A percentile compares a stretch with the other conserved stretches of the same genome.
These are phyloP conservation scores for Oenanthe oenanthe DNA, from an alignment of 2,113 vertebrate genomes.

Conservation along the genomic window DNA sequence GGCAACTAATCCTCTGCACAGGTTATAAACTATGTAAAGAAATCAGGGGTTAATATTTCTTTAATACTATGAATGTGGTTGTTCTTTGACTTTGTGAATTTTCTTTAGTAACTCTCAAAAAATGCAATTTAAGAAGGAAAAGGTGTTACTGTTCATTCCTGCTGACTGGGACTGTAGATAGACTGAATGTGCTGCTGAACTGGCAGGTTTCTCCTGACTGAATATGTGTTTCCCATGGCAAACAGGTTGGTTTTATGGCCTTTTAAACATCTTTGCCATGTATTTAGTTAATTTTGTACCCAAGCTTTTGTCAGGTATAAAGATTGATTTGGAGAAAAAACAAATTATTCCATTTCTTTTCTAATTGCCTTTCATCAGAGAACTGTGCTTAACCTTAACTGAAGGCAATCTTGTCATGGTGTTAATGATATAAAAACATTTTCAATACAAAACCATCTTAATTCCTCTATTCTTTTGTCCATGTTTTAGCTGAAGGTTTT, in stretches of 20 bases:
- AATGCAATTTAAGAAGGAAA: background rate
- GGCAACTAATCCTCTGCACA: background rate
- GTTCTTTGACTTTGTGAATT: background rate
- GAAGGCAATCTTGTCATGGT: background rate
- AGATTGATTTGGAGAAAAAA: background rate
- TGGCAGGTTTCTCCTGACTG: background rate
- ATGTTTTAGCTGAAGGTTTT: background rate
- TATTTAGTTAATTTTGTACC: background rate
- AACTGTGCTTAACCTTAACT: background rate
- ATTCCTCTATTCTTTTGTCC: background rate
- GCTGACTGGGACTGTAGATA: background rate
- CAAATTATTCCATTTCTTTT: background rate
- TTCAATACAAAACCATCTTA: background rate
- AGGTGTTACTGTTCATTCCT: background rate
- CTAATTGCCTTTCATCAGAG: background rate
- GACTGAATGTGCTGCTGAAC: background rate
- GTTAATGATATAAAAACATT: background rate
- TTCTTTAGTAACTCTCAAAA: background rate
- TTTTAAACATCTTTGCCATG: background rate
- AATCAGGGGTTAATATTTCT: background rate
- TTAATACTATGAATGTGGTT: background rate
- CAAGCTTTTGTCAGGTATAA: background rate
- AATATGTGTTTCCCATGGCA: background rate
- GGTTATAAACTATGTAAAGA: background rate
- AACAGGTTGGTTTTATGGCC: background rate